Base-by-base conservation (phyloP, 92 coral and sea anemone genomes). In the Blastomussa wellsi region DNA sequence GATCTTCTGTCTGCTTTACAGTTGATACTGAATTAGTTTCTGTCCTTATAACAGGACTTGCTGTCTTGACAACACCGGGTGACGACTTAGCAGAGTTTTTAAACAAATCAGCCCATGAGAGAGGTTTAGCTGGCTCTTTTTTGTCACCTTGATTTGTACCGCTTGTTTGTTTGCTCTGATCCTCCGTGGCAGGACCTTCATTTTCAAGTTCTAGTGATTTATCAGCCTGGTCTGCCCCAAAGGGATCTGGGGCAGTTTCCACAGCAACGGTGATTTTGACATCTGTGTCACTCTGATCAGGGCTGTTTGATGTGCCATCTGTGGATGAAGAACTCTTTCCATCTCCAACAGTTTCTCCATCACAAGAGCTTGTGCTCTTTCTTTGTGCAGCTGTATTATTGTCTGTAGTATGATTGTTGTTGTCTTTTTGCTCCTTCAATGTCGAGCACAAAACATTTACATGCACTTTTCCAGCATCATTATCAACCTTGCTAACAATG, bases 41-140 rank as follows among this genome's bases (percentile, higher is more conserved):
- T 81, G 81, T 74, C 33, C 66, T 74, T 41, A 72, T 42, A 14
- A 77, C 87, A 15, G 81, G 83, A 33, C 59, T 52, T 41, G 68
- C 53, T n/a, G 72, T 49, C 55, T 80, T 86, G 49, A 81, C 65
- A n/a, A 79, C 88, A 75, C 84, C 92, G 12, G 94, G 53, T 39
- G 83, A 79, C 72, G 91, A 79, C 14, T 90, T 65, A 19, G 93
- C 49, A 51, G 91, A 82, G 36, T 77, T 79, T 87, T 96, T 94
- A 85, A 97, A 94, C 86, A 97, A 87, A 20, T 93, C 98, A 14
- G 98, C 98, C 99, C 99, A 97, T 24, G 89, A 92, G 13, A 82
- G 75, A 22, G 87, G 66, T 68, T 85, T 85, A 9, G 76, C 83
- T 7, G 83, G 48, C 60, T 72, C 83, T 66, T 77, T 84, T 51